Evolutionary conservation across 2,797 vertebrate genomes (phyloP), one percentile per base, ranked within the genome.

Genomic region (Pteropus rufus): DNA sequence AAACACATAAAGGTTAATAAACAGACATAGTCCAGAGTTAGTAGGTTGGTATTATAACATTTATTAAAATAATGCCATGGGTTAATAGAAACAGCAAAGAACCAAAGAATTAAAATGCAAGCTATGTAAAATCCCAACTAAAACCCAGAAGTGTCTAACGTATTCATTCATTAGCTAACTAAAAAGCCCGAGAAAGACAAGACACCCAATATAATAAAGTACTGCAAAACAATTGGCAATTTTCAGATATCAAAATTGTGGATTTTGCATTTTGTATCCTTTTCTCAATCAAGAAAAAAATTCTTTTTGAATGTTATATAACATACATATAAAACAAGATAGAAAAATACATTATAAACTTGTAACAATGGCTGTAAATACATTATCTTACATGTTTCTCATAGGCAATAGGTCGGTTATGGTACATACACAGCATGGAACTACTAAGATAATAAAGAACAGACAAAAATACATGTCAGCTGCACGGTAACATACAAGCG

Each of bases 261-360:
- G 98, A 98, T 98, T 98, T 98, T 98, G 98, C 98, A 98, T 99
- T 98, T 98, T 99, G 98, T 98, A 98, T 98, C 98, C 98, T 99
- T 98, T 99, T 99, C 98, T 99, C 98, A 98, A 98, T 99, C 98
- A 99, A 98, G 98, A 99, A 99, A 99, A 99, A 99, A 99, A 98
- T 98, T 99, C 97, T 98, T 99, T 97, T 99, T 99, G 98, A 99
- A 98, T 99, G 98, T 99, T 99, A 99, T 99, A 99, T 99, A 99
- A 99, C 99, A 99, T 99, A 99, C 99, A 99, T 99, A 99, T 98
- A 99, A 99, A 99, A 99, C 99, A 99, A 99, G 98, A 99, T 99
- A 99, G 99, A 99, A 99, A 99, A 99, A 99, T 99, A 99, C 99
- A 99, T 99, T 99, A 99, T 99, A 99, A 99, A 99, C 99, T 99